These are phyloP conservation scores for Myocastor coypus DNA, from an alignment of 2,113 vertebrate species.

Conservation along the genomic window DNA sequence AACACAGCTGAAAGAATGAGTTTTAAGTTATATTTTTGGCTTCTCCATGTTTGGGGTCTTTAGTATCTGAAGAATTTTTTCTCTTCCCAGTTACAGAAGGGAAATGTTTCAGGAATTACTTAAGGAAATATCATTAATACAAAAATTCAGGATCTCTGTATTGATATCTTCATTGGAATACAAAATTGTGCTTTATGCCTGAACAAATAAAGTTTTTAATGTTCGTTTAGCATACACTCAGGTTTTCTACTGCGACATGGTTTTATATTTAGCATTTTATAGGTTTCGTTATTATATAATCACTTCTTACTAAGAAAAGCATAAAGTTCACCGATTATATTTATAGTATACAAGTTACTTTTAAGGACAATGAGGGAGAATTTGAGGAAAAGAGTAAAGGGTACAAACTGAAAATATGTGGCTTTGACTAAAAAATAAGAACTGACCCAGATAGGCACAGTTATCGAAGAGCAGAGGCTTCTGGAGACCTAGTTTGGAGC, in stretches of 20 bases:
- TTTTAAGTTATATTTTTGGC: slow-evolving; percentile 66
- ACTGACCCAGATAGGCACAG: slow-evolving; percentile 71
- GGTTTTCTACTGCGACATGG: slow-evolving; percentile 1
- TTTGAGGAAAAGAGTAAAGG: slow-evolving; percentile 51
- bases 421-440: slow-evolving; percentile 67
- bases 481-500: slow-evolving; percentile 74
- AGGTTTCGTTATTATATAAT: slow-evolving; percentile 42
- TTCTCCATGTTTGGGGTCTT: slow-evolving; percentile 57
- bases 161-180: slow-evolving; percentile 28
- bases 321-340: slow-evolving; percentile 58
- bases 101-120: slow-evolving; percentile 56
- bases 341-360: slow-evolving; percentile 67
- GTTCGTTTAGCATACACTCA: neutral
- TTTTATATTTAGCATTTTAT: slow-evolving; percentile 30
- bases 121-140: slow-evolving; percentile 68
- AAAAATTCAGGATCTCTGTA: slow-evolving; percentile 24
- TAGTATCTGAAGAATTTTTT: slow-evolving; percentile 37
- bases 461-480: slow-evolving; percentile 63
- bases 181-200: slow-evolving; percentile 53
- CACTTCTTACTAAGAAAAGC: slow-evolving; percentile 62
- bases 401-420: slow-evolving; percentile 37
- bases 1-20: slow-evolving; percentile 32
- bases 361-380: slow-evolving; percentile 54
- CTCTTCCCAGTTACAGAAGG: neutral
- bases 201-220: slow-evolving; percentile 50